Evolutionary conservation across 2,113 vertebrate species (phyloP).

Genomic region (Girardinichthys multiradiatus): DNA sequence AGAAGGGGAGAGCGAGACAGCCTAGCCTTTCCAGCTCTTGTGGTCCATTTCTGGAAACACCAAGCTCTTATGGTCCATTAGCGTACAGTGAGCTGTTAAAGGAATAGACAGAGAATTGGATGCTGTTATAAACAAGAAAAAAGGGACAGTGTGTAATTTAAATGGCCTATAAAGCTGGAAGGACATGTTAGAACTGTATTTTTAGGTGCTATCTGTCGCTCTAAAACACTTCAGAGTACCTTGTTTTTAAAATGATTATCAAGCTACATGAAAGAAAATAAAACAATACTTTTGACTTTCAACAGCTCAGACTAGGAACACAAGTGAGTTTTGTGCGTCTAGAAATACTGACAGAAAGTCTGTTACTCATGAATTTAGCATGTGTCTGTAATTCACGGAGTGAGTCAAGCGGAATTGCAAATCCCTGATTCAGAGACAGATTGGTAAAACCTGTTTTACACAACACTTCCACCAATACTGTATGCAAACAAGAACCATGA

Average conservation of each 20-base stretch:
- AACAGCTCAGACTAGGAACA: neutral
- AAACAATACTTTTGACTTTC: neutral
- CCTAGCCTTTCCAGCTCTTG: slow-evolving; percentile 31
- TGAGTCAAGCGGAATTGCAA: slow-evolving; percentile 55
- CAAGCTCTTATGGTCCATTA: slow-evolving; percentile 64
- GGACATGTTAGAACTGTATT: neutral
- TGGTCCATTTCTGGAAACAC: slow-evolving; percentile 63
- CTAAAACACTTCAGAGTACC: neutral
- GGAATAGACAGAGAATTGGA: slow-evolving; percentile 28
- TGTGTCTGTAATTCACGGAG: slow-evolving; percentile 55
- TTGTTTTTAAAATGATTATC: neutral
- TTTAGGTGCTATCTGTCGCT: neutral
- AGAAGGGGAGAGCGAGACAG: slow-evolving; percentile 11
- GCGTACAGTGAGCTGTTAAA: slow-evolving; percentile 45
- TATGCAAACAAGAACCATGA: slow-evolving; percentile 15
- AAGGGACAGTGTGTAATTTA: slow-evolving; percentile 8
- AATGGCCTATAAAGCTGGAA: slow-evolving; percentile 25
- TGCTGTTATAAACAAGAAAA: slow-evolving; percentile 10
- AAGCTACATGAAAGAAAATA: neutral
- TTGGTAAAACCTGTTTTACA: slow-evolving; percentile 41
- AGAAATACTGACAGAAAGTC: neutral
- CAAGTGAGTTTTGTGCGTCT: slow-evolving; percentile 7
- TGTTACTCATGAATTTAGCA: slow-evolving; percentile 37
- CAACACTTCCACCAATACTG: slow-evolving; percentile 8
- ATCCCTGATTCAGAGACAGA: slow-evolving; percentile 44